These are phyloP conservation scores for Aselliscus stoliczkanus DNA, from an alignment of 2,797 vertebrate genomes.

Conservation along the genomic window DNA sequence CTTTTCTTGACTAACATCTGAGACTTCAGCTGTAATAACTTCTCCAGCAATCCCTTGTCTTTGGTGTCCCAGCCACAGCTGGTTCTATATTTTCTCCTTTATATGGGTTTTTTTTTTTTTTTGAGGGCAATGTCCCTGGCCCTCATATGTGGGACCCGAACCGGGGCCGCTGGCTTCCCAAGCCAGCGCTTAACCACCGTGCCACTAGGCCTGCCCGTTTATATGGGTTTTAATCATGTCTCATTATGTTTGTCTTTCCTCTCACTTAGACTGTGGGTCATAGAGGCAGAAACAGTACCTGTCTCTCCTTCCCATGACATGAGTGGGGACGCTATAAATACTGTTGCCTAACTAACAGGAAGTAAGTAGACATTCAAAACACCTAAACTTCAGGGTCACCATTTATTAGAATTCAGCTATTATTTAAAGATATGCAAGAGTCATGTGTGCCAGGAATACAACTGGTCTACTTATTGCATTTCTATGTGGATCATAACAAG, in stretches of 20 bases:
- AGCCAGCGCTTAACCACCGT: no score
- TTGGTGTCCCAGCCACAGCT: background rate
- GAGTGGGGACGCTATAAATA: background rate
- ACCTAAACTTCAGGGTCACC: background rate
- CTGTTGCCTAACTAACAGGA: background rate
- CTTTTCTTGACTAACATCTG: background rate
- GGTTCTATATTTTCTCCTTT: background rate
- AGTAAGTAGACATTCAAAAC: background rate
- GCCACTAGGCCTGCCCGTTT: no score
- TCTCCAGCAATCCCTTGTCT: background rate
- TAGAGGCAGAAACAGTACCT: background rate
- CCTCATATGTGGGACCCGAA: no score
- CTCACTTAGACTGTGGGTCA: background rate
- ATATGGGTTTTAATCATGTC: background rate
- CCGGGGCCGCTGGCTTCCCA: no score
- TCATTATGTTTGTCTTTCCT: background rate
- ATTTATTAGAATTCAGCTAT: background rate
- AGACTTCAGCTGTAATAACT: background rate
- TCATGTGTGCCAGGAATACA: background rate
- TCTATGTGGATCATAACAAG: background rate
- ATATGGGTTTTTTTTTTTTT: no score
- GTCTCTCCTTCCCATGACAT: background rate
- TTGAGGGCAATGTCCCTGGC: no score
- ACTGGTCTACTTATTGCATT: conserved; percentile 9
- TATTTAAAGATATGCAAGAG: background rate